phyloP scores from a whole-genome alignment of 2,113 vertebrate genomes.

The Erythrolamprus reginae region DNA sequence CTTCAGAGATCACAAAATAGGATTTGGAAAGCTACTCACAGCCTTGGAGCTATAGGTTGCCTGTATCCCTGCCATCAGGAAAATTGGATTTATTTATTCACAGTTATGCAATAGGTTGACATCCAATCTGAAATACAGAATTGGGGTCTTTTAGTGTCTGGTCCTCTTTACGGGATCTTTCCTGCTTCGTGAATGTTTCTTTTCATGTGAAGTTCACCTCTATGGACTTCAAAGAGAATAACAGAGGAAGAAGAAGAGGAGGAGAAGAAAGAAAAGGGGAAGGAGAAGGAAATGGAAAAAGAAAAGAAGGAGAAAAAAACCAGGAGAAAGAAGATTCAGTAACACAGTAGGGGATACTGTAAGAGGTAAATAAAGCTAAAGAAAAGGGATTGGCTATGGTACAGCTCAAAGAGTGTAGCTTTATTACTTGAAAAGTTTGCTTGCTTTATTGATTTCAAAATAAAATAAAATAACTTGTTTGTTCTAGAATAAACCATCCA shows the following conservation, averaged over 20 bases:
- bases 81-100: neutral
- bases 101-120: neutral
- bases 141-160: neutral
- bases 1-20: neutral
- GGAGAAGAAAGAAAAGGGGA: no score
- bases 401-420: slow-evolving; percentile 50
- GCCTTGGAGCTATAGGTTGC: neutral
- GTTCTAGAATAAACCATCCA: slow-evolving; percentile 55
- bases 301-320: neutral
- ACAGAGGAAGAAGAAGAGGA: neutral
- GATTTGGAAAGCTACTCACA: neutral
- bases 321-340: neutral
- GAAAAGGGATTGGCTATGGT: slow-evolving; percentile 39
- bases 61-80: neutral
- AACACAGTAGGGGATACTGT: neutral
- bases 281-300: no score
- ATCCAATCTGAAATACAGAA: neutral
- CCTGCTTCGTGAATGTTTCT: neutral
- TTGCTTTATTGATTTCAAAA: slow-evolving; percentile 63
- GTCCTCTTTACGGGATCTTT: neutral
- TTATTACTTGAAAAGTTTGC: slow-evolving; percentile 56
- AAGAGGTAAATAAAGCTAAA: slow-evolving; percentile 28
- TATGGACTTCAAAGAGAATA: slow-evolving; percentile 12
- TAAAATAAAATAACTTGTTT: slow-evolving; percentile 49
- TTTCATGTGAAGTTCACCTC: slow-evolving; percentile 10